Evolutionary conservation across 2,113 vertebrate genomes (phyloP), one percentile per base, ranked within the genome.

Genomic region (Triplophysa siluroides): DNA sequence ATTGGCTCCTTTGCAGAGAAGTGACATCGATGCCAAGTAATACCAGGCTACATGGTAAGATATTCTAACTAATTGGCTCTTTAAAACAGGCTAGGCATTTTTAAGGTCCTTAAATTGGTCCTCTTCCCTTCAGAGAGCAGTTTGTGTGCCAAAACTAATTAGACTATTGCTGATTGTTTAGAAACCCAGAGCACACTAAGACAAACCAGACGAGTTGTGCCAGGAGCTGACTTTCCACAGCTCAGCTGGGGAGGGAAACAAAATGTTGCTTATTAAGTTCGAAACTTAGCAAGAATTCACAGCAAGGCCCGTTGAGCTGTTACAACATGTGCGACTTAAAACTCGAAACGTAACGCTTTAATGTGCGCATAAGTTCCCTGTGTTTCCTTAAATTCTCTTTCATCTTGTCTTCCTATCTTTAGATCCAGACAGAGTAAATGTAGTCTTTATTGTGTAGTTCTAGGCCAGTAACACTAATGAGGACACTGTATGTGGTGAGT

Each of bases 11-110:
- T 83, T 78, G 56, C 69, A 54, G 74, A 81, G 81, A 88, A 89
- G 87, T 91, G 90, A 90, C 88, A 91, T 81, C 78, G 87, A 88
- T 88, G 84, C 86, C 87, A 84, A 85, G 88, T 90, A 90, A 88
- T 85, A 86, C 84, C 62, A 82, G 88, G 83, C 85, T 91, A 89
- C 90, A 84, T 87, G 87, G 86, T 87, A 86, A 87, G 89, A 91
- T 90, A 87, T 88, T 83, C 87, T 68, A 84, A 81, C 88, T 93
- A 93, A 93, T 93, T 93, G 91, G 90, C 90, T 91, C 88, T 92
- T 92, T 92, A 91, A 91, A 88, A 90, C 89, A 82, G 86, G 88
- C 90, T 90, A 91, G 87, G 88, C 88, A 87, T 91, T 91, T 88
- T 90, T 89, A 93, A 91, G 90, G 87, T 89, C 88, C 85, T 91